Base-by-base conservation (phyloP, 2,113 vertebrate species). In the Corythornis madagascariensis region DNA sequence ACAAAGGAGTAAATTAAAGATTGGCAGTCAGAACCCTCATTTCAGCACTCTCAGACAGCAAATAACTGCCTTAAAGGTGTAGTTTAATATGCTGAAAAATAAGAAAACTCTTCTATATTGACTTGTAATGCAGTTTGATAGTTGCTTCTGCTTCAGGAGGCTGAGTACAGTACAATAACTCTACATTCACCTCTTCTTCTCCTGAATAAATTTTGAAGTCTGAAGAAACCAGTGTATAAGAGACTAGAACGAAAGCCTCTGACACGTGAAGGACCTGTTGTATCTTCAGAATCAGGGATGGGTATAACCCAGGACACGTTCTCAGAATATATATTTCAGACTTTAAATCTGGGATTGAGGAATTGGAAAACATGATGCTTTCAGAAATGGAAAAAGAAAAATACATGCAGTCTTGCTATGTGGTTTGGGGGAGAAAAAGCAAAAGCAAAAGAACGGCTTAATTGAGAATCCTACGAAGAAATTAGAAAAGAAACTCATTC, bases 1-100 rank as follows among this genome's bases (percentile, higher is more conserved):
- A 65, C 67, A 76, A 93, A 93, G 55, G 31, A 86, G 42, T 77
- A 89, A 89, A 88, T 74, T 88, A 74, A 90, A 55, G 48, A 73
- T 88, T 5, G 35, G 26, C 33, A 85, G 38, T 9, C 25, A n/a
- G 13, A 67, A 35, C 6, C 11, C 7, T 43, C 22, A 78, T 86
- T 94, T 86, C 59, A 72, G 20, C 56, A 93, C n/a, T 93, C 69
- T 83, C 80, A 50, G 61, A 35, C 26, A 73, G 67, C 22, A 48
- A n/a, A 48, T 72, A 70, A 57, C 47, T 63, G 31, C 52, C n/a
- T 55, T 63, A 48, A 88, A 73, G 87, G 26, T 33, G 43, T 70
- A 45, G 25, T 85, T 92, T 95, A 92, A 76, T 75, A 89, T 33
- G 72, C 40, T 80, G 33, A 87, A 76, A 21, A 59, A 76, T 47